Base-by-base conservation (phyloP, 2,113 vertebrate species). In the Rhipidura dahli region DNA sequence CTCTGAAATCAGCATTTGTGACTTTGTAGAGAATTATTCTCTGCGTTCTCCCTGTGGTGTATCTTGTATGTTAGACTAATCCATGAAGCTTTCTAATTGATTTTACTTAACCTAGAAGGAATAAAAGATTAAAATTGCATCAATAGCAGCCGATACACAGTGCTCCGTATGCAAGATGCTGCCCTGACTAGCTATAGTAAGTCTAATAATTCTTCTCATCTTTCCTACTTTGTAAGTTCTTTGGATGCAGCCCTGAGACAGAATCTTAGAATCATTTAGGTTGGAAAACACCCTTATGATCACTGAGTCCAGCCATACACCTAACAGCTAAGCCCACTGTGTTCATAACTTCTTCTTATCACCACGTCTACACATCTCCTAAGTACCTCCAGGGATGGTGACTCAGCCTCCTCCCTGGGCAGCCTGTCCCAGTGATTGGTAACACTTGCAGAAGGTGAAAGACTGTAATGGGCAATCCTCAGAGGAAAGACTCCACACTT, bases 291-390 rank as follows among this genome's bases (percentile, higher is more conserved):
- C 40, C 26, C 12, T 83, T 56, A 37, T 28, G 35, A 33, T 31
- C 21, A 54, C 31, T 0, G 0, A 51, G 10, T 59, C 68, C 37
- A n/a, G 6, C 60, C 20, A 44, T 12, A 45, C 59, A n/a, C 7
- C 23, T 51, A 20, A 39, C 47, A 66, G 14, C 40, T 47, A 31
- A 68, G 26, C 27, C 17, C 40, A 23, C 14, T 1, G 1, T 44
- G 31, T 39, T 10, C 37, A 35, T 15, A 59, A 24, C n/a, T 59
- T 59, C n/a, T 59, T 57, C 44, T 27, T 40, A 60, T 47, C 45
- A 45, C 6, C 20, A 53, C 4, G 5, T 26, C 16, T 60, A 8
- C 11, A 13, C 12, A 10, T 13, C 18, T 18, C 45, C 10, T 10
- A 20, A 28, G 47, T 9, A 22, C 20, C 39, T 45, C 5, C 30